A percentile compares a stretch with the other conserved stretches of the same genome.
Conservation (phyloP, 2,113 vertebrate species). For the Maccullochella peelii region DNA sequence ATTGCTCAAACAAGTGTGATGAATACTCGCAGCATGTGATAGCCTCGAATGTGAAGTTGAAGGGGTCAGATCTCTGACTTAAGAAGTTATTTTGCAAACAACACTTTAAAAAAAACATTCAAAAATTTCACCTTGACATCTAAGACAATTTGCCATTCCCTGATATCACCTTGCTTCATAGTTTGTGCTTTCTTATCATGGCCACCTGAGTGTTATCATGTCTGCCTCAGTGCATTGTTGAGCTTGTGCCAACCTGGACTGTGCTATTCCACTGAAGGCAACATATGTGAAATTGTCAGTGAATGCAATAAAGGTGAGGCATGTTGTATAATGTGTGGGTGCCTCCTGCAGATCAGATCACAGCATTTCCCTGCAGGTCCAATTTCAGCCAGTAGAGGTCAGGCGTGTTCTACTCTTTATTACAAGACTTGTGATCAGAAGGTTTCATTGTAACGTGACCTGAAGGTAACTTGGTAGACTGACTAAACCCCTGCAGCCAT, state of each 20-base stretch:
- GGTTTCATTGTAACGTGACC: background rate
- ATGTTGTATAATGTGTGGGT: background rate
- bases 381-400: slow-evolving; percentile 60
- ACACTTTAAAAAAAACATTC: background rate
- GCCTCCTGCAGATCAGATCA: background rate
- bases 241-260: background rate
- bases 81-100: background rate
- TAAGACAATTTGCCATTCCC: background rate
- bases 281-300: background rate
- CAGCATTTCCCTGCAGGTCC: slow-evolving; percentile 9
- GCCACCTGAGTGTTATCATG: background rate
- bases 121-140: slow-evolving; percentile 18
- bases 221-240: background rate
- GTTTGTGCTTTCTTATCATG: slow-evolving; percentile 2
- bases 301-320: background rate
- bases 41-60: background rate
- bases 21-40: background rate
- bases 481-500: slow-evolving; percentile 21
- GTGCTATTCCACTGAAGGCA: background rate
- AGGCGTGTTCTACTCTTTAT: slow-evolving; percentile 46
- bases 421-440: background rate
- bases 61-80: background rate
- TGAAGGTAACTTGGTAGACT: background rate
- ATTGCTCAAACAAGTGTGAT: background rate
- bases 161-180: background rate